Evolutionary conservation across 1,140 invertebrate species (phyloP), one percentile per base, ranked within the genome.

Genomic region (Drosophila sulfurigaster): DNA sequence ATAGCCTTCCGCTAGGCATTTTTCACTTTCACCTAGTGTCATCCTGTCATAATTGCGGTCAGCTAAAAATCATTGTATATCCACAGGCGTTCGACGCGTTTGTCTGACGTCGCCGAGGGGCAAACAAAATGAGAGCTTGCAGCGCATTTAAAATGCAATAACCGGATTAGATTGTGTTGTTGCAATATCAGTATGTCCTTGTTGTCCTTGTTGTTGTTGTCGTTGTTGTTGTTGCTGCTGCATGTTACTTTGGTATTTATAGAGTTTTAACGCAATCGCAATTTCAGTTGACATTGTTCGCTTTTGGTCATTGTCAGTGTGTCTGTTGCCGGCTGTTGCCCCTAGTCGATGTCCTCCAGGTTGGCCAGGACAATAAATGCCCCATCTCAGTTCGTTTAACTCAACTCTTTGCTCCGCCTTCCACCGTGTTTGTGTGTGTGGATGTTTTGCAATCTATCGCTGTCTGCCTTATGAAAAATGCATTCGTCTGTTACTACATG

Each of bases 211-310:
- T 49, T 52, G 32, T 20, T 64, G 58, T 57, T 67, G 41, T 25
- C 15, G 52, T n/a, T 58, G 41, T 43, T 63, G 56, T 58, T 65
- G 66, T 49, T 58, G 65, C 65, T 85, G 83, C 73, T 81, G 78
- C 79, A 79, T 87, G 82, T 89, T 90, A 90, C 86, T 90, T 75
- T 91, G 74, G 82, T 90, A 90, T 90, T 90, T 91, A 90, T 90
- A 90, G 87, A 90, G 87, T 90, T 90, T 90, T 90, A 90, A 90
- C 87, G 81, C 87, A 90, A 90, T 90, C 87, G 79, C 87, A 87
- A 87, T 87, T 91, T 81, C 82, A 85, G 82, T 73, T 87, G 87
- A 90, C 87, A 90, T 87, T 90, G 81, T 82, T 69, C 82, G 86
- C 87, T 86, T 69, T 79, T 79, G 43, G 60, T 78, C 75, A 78